These are phyloP conservation scores for Bungarus multicinctus DNA, from an alignment of 2,113 vertebrate genomes.

Conservation along the genomic window DNA sequence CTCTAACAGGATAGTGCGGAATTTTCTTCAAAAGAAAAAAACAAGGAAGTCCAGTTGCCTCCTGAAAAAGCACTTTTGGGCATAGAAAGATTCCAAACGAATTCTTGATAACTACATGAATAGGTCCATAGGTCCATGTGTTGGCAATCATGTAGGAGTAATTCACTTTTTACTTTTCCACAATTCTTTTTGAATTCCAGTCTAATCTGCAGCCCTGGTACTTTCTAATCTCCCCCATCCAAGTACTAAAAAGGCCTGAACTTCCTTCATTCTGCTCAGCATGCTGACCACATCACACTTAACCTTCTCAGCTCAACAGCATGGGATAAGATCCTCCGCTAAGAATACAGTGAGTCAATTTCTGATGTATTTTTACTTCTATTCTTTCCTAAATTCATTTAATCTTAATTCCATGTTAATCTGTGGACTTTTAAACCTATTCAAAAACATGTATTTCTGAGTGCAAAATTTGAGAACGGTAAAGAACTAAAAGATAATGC, in stretches of 20 bases:
- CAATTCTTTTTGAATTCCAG: neutral
- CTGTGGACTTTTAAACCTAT: neutral
- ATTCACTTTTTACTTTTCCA: neutral
- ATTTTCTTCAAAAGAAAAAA: too few species aligned
- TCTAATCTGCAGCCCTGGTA: neutral
- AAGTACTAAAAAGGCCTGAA: neutral
- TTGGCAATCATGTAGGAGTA: neutral
- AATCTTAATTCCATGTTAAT: neutral
- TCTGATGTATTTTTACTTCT: neutral
- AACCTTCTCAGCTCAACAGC: neutral
- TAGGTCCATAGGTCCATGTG: neutral
- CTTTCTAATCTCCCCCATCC: neutral
- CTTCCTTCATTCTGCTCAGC: neutral
- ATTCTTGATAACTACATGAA: neutral
- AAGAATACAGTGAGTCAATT: neutral
- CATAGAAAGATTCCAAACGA: neutral
- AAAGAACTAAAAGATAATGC: neutral
- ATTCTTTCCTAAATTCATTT: neutral
- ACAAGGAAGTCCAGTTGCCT: too few species aligned
- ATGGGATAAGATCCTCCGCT: neutral
- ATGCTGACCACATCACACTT: conserved; percentile 6
- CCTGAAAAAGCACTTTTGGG: too few species aligned
- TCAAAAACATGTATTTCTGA: neutral
- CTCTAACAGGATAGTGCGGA: too few species aligned
- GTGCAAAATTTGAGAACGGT: neutral